Conservation (phyloP, 2,797 vertebrate species). For the Crenuchus spilurus region DNA sequence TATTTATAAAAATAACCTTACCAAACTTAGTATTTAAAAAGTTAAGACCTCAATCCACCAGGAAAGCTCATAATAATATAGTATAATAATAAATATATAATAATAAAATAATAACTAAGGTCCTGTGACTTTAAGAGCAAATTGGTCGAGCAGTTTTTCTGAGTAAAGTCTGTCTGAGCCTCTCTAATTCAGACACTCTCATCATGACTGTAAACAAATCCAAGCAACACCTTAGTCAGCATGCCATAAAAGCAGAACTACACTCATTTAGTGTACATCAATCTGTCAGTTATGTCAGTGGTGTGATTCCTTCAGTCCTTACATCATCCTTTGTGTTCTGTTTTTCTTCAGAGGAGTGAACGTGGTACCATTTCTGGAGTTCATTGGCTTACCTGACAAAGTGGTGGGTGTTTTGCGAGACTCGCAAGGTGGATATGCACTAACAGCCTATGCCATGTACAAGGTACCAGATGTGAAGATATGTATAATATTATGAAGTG, state of each 20-base stretch:
- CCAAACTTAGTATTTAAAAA: no score
- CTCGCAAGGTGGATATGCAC: conserved; percentile 91
- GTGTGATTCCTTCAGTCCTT: background rate
- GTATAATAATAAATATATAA: background rate
- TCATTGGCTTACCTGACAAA: conserved; percentile 88
- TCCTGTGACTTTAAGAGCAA: background rate
- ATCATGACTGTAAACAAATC: background rate
- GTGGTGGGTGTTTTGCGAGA: conserved; percentile 87
- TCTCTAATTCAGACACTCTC: conserved; percentile 14
- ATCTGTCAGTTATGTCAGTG: background rate
- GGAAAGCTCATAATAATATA: no score
- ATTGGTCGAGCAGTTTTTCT: conserved; percentile 30
- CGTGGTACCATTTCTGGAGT: conserved; percentile 91
- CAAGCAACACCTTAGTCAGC: background rate
- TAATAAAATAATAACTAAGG: no score
- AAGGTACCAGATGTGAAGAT: conserved; percentile 86
- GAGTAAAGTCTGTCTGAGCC: conserved; percentile 42
- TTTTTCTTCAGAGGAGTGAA: conserved; percentile 86
- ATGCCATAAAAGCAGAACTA: background rate
- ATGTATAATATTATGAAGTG: no score
- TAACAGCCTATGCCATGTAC: conserved; percentile 96
- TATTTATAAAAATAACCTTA: no score
- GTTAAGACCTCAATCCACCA: no score
- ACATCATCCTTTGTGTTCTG: background rate
- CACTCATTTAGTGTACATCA: no score